A percentile compares a stretch with the other conserved stretches of the same genome.
phyloP scores from a whole-genome alignment of 2,113 vertebrate genomes.

The Pavo muticus region DNA sequence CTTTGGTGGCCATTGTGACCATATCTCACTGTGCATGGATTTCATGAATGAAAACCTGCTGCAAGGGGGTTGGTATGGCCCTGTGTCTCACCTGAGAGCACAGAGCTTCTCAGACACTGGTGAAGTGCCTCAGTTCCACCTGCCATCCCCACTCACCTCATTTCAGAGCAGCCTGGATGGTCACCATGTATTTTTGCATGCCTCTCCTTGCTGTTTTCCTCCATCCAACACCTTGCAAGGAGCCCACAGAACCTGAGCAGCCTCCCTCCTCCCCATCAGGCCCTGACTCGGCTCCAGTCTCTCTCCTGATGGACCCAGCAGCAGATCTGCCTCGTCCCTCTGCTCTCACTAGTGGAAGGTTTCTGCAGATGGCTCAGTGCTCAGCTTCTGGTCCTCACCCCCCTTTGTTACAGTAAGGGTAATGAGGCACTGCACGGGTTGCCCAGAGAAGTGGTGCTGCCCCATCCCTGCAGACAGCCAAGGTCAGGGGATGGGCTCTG shows the following conservation, averaged over 20 bases:
- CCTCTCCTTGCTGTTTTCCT: background rate
- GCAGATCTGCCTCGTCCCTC: background rate
- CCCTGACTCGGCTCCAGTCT: background rate
- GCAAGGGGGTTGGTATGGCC: background rate
- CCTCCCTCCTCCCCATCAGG: background rate
- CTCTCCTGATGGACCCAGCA: background rate
- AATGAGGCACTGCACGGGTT: too few species aligned
- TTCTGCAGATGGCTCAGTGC: background rate
- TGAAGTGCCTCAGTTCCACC: background rate
- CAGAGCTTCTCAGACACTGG: background rate
- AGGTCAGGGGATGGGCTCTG: too few species aligned
- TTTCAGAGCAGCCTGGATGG: background rate
- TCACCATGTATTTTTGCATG: accelerated
- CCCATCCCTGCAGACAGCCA: too few species aligned
- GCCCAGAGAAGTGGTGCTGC: too few species aligned
- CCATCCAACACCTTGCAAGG: background rate
- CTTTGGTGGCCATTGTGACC: accelerated
- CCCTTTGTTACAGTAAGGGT: too few species aligned
- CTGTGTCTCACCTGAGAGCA: background rate
- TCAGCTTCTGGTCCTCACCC: background rate
- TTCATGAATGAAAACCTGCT: background rate
- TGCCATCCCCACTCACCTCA: background rate
- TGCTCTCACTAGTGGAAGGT: background rate
- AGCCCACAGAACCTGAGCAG: too few species aligned
- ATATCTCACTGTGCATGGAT: background rate